Evolutionary conservation across 2,888 invertebrate species (phyloP).

Genomic region (Eugnorisma glareosa): DNA sequence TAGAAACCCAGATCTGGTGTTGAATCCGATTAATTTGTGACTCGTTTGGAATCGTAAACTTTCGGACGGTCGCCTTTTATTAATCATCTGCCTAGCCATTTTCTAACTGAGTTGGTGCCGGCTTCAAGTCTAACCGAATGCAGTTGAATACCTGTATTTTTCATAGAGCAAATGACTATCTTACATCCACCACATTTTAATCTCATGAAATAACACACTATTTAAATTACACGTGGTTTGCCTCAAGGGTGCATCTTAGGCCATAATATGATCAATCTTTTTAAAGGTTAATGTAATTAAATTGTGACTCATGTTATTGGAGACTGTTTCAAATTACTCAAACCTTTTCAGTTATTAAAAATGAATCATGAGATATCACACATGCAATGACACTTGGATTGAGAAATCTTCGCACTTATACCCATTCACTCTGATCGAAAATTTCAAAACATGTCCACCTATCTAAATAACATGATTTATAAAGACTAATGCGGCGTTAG

Average conservation of each 20-base stretch:
- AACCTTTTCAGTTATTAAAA: not conserved
- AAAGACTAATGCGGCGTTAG: conserved; percentile 59
- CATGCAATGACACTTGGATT: not conserved
- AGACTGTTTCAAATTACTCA: not conserved
- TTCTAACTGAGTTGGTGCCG: not conserved
- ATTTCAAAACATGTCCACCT: conserved; percentile 33
- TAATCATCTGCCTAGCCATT: not conserved
- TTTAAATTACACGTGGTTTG: not conserved
- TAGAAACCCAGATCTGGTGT: conserved; percentile 44
- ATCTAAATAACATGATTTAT: conserved; percentile 58
- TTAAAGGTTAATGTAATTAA: not conserved
- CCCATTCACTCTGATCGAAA: conserved; percentile 10
- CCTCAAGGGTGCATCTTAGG: conserved; percentile 4
- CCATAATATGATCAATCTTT: not conserved
- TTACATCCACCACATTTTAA: not conserved
- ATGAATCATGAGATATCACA: not conserved
- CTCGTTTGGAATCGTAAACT: not conserved
- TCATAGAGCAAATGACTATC: not conserved
- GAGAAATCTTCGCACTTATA: conserved; percentile 7
- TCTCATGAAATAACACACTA: not conserved
- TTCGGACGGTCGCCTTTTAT: not conserved
- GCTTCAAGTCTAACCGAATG: not conserved
- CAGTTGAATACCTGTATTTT: not conserved
- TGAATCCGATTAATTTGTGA: conserved; percentile 18
- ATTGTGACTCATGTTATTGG: not conserved